Evolutionary conservation across 2,797 vertebrate genomes (phyloP).

Genomic region (Monodelphis domestica): DNA sequence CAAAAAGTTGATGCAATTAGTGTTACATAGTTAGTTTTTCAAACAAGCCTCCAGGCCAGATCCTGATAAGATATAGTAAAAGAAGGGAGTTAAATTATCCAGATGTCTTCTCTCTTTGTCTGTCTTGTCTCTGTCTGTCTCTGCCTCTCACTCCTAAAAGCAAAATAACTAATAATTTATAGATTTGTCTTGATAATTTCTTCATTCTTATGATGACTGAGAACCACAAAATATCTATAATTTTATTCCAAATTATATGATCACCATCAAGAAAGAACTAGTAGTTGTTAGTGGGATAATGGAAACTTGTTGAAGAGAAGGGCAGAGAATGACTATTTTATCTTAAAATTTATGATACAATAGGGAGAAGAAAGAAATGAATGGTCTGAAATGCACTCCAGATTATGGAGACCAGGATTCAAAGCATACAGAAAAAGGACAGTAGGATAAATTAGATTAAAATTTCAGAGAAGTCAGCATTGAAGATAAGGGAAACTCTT

Average conservation of each 20-base stretch:
- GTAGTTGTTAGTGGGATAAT: background rate
- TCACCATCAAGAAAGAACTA: background rate
- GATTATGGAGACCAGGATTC: no score
- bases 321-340: background rate
- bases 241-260: background rate
- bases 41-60: background rate
- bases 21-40: no score
- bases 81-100: background rate
- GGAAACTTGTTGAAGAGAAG: background rate
- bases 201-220: background rate
- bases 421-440: no score
- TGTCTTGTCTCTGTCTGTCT: background rate
- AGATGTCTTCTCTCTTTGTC: background rate
- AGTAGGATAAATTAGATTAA: no score
- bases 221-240: no score
- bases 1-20: no score
- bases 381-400: no score
- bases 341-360: background rate
- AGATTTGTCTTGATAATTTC: background rate
- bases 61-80: background rate
- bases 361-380: background rate
- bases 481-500: no score
- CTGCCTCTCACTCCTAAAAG: background rate
- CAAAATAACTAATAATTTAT: background rate
- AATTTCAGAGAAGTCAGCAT: no score